Percentiles rank a stretch among this genome's conserved stretches.
Evolutionary conservation across 2,113 vertebrate species (phyloP).

Genomic region (Dinomys branickii): DNA sequence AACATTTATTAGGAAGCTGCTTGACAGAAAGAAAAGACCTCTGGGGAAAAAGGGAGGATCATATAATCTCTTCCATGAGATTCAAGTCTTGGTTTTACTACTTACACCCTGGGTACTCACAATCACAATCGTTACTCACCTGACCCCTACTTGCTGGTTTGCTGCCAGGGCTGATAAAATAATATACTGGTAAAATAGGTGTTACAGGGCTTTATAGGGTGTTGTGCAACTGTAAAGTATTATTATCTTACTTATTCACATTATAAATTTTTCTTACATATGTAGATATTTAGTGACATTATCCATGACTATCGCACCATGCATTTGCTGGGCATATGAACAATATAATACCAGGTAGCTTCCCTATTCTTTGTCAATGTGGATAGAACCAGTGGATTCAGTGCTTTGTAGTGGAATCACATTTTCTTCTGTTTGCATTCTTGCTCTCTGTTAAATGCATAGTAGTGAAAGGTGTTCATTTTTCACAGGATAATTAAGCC

Average conservation of each 20-base stretch:
- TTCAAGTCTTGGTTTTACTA: neutral
- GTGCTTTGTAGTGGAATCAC: neutral
- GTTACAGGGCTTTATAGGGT: neutral
- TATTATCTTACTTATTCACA: neutral
- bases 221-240: neutral
- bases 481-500: constrained; percentile 60
- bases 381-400: neutral
- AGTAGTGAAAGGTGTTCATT: constrained; percentile 50
- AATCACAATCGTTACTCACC: neutral
- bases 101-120: neutral
- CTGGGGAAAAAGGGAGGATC: neutral
- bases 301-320: rapidly evolving
- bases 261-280: neutral
- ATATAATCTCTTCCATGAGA: neutral
- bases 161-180: neutral
- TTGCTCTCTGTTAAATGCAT: neutral
- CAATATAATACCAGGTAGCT: rapidly evolving
- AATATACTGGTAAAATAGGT: neutral
- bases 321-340: neutral
- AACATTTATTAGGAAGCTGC: neutral
- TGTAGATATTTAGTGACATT: neutral
- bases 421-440: neutral
- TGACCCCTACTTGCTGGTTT: neutral
- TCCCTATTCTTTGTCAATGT: neutral
- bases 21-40: neutral